Evolutionary conservation across 2,888 invertebrate species (phyloP), one percentile per base, ranked within the genome.

Genomic region (Diarsia mendica): DNA sequence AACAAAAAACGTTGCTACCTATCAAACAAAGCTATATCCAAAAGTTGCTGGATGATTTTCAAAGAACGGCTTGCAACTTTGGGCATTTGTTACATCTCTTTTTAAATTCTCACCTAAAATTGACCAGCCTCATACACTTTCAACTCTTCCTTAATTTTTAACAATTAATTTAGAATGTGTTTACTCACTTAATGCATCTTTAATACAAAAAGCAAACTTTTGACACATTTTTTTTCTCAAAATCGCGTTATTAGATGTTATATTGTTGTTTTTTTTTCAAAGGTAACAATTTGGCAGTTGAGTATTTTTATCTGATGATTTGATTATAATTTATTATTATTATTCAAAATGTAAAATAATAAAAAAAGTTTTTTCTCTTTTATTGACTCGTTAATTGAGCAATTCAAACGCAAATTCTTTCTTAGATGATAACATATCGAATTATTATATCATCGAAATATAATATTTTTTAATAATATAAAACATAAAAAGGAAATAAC

Each of bases 141-240:
- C 82, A 83, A 82, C 72, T 77, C 81, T 88, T 76, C 71, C 79
- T 85, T 85, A 82, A 66, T 75, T 84, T 86, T 87, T 92, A 91
- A 90, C 83, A 89, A 90, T 92, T 92, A 94, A 93, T 95, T 94
- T 94, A 94, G 93, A 94, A 94, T 92, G 89, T 90, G 80, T 80
- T 83, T 20, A 84, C 82, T 87, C 85, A 84, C 76, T 83, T 77
- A 78, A 85, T 84, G 86, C 80, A 86, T 84, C 77, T 67, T 85
- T 73, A 80, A 83, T 88, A 81, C 76, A 83, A 88, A 86, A 89
- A 85, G 80, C 74, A 82, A 79, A 63, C 63, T 81, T 87, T 92
- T 92, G 92, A 93, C 92, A 93, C 90, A 83, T 67, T 81, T 84
- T 77, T 81, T 79, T 82, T 83, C 86, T 83, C 85, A 87, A 85